Percentiles rank a stretch among this genome's conserved stretches.
These are phyloP conservation scores for Asobara japonica DNA, from an alignment of 1,140 invertebrate genomes.

Conservation along the genomic window DNA sequence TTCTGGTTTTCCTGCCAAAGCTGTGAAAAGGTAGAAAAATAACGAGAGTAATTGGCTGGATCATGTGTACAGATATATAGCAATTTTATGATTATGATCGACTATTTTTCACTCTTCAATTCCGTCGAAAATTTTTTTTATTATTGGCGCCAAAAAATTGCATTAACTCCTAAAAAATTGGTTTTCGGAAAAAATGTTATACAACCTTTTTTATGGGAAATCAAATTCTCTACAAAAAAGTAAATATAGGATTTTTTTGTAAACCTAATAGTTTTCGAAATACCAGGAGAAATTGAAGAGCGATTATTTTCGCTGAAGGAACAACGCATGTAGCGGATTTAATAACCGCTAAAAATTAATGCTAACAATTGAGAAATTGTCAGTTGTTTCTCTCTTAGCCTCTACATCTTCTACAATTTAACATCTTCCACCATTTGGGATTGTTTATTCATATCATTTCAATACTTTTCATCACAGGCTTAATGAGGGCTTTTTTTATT, in stretches of 20 bases:
- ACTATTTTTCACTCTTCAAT: neutral
- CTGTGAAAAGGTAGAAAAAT: conserved; percentile 49
- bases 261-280: too few relatives aligned
- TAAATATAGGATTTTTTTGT: too few relatives aligned
- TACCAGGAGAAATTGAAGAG: neutral
- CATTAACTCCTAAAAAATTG: too few relatives aligned
- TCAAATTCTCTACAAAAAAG: too few relatives aligned
- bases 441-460: conserved; percentile 2
- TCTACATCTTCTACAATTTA: neutral
- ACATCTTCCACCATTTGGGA: neutral
- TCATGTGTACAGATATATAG: conserved; percentile 16
- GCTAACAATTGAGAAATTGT: neutral
- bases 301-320: neutral
- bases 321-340: neutral
- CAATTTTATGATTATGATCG: neutral
- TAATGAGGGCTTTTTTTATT: neutral
- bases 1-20: conserved; percentile 23
- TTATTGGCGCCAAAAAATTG: neutral
- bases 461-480: conserved; percentile 13
- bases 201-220: too few relatives aligned
- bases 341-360: neutral
- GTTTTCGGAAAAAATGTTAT: too few relatives aligned
- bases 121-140: neutral
- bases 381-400: neutral
- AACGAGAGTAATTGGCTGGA: conserved; percentile 44